Evolutionary conservation across 2,113 vertebrate species (phyloP), one percentile per base, ranked within the genome.

Genomic region (Phyllostomus discolor): DNA sequence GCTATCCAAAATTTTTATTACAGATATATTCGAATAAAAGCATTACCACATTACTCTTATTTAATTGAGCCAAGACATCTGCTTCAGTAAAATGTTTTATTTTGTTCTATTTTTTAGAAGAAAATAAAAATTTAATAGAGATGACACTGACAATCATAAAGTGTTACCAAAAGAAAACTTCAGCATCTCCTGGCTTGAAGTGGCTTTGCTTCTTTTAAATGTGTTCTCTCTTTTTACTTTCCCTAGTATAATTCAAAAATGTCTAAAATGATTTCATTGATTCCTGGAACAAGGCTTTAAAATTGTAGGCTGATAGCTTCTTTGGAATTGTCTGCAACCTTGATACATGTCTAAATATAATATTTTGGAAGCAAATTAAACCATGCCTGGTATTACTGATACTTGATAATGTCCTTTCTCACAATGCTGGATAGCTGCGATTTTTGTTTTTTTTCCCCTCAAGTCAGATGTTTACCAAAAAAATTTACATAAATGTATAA

Each of bases 301-400:
- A 84, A 46, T 20, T 57, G 67, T 57, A 12, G 4, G 7, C 59
- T 87, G 90, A 94, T 95, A 88, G 26, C 82, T 97, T 97, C 96
- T 64, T 97, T 92, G 84, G 43, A 81, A 95, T 85, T 43, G 35
- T 98, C 92, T 97, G 72, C 80, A 91, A 88, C 84, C 67, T 95
- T 97, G 69, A 86, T 97, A 90, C 20, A 66, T 97, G 79, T 96
- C 94, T 96, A 70, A 96, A 85, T 93, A 88, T 88, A 84, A 73
- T 88, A 92, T 96, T 94, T 96, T 89, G 88, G 95, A 98, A 97
- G 80, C 78, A 96, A 94, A 73, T 72, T 80, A 96, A 97, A 96
- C 88, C 76, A 97, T 35, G 38, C 75, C 62, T 96, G 52, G 59
- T 48, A 28, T 88, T 90, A 85, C 31, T 41, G 62, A 96, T 96